phyloP scores from a whole-genome alignment of 2,888 invertebrate species.

The Xanthia icteritia region DNA sequence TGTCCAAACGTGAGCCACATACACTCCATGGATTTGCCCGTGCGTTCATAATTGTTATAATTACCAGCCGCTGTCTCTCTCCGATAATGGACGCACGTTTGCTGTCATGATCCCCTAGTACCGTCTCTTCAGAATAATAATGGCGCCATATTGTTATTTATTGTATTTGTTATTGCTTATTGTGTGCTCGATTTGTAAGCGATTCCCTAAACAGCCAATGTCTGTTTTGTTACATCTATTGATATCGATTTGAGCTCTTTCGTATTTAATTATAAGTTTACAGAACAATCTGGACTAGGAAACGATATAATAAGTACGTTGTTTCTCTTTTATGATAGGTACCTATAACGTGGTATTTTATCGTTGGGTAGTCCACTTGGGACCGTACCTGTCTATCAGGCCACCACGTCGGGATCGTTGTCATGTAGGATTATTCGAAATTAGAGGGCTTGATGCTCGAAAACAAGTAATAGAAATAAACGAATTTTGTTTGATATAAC shows the following conservation, averaged over 20 bases:
- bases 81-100: conserved; percentile 76
- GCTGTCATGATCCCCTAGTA: conserved; percentile 69
- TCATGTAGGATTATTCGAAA: conserved; percentile 60
- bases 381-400: conserved; percentile 45
- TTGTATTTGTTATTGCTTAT: conserved; percentile 58
- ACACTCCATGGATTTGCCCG: conserved; percentile 72
- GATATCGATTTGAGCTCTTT: conserved; percentile 21
- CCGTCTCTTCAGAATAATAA: conserved; percentile 73
- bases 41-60: conserved; percentile 81
- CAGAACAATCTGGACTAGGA: conserved; percentile 24
- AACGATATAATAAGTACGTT: conserved; percentile 21
- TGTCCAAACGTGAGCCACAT: conserved; percentile 81
- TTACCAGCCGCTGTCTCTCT: conserved; percentile 75
- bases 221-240: conserved; percentile 41
- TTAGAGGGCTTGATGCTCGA: conserved; percentile 33
- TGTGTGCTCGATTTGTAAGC: conserved; percentile 44
- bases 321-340: conserved; percentile 44
- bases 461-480: conserved; percentile 49
- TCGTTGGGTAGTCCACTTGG: conserved; percentile 47
- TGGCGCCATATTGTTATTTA: conserved; percentile 63
- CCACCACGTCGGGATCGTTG: conserved; percentile 38
- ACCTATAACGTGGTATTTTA: conserved; percentile 29
- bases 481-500: conserved; percentile 49
- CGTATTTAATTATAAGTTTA: conserved; percentile 44
- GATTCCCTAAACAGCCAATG: conserved; percentile 25